Conservation (phyloP, 2,113 vertebrate genomes). For the Okapia johnstoni region DNA sequence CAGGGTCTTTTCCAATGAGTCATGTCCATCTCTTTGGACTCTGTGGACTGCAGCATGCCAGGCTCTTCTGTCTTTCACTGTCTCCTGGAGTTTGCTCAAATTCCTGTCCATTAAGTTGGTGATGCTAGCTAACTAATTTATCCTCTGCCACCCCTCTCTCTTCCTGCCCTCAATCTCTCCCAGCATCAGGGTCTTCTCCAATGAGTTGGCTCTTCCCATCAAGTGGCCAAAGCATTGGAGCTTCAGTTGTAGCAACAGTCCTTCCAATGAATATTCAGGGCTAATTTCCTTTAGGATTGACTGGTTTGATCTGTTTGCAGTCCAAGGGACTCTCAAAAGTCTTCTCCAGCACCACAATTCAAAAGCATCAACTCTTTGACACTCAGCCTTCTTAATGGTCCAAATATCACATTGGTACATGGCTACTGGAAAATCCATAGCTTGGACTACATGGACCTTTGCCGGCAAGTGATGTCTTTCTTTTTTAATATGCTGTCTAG, state of each 20-base stretch:
- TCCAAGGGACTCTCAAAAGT: not conserved
- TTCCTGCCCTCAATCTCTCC: not conserved
- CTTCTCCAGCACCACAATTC: not conserved
- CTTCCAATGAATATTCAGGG: not conserved
- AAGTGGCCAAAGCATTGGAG: not conserved
- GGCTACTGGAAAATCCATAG: not conserved
- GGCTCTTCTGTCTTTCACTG: not conserved
- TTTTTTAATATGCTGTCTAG: not conserved
- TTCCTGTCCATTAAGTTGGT: not conserved
- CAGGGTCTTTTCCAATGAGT: not conserved
- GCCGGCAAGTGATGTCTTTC: not conserved
- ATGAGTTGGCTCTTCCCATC: not conserved
- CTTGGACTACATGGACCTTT: not conserved
- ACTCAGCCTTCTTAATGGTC: not conserved
- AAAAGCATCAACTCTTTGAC: not conserved
- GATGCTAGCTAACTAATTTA: not conserved
- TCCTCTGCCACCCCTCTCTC: not conserved
- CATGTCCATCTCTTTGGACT: not conserved
- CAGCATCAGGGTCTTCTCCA: not conserved
- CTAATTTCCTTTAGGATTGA: not conserved
- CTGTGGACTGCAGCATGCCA: not conserved
- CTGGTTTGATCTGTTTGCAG: not conserved
- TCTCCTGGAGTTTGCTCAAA: not conserved
- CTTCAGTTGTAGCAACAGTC: not conserved
- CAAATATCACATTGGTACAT: not conserved